Evolutionary conservation across 2,113 vertebrate genomes (phyloP).

Genomic region (Eudyptes chrysolophus): DNA sequence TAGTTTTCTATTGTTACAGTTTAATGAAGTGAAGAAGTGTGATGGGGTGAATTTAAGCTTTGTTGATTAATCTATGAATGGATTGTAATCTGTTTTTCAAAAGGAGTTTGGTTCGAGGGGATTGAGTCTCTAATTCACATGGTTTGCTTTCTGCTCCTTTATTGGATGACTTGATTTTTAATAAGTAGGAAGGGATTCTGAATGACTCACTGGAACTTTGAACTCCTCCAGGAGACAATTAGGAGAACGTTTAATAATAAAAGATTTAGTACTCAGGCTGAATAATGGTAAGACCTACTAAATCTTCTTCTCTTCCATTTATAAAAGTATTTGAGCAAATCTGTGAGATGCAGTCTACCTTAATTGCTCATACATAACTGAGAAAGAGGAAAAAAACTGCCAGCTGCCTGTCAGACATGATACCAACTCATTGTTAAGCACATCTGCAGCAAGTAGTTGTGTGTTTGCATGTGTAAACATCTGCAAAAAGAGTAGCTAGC

Average conservation of each 20-base stretch:
- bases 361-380: neutral
- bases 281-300: neutral
- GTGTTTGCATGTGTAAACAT: neutral
- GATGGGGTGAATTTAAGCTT: neutral
- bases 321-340: neutral
- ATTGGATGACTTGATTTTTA: neutral
- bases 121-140: neutral
- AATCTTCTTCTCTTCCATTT: neutral
- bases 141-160: neutral
- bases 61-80: neutral
- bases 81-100: neutral
- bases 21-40: neutral
- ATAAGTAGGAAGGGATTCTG: neutral
- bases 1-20: neutral
- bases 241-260: neutral
- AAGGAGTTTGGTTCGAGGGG: neutral
- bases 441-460: neutral
- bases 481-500: neutral
- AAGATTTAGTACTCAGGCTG: neutral
- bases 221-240: neutral
- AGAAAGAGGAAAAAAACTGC: neutral
- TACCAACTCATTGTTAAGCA: neutral
- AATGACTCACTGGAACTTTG: neutral
- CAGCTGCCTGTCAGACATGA: neutral
- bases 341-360: neutral